A percentile compares a stretch with the other conserved stretches of the same genome.
phyloP scores from a whole-genome alignment of 2,797 vertebrate species.

The Varecia variegata region DNA sequence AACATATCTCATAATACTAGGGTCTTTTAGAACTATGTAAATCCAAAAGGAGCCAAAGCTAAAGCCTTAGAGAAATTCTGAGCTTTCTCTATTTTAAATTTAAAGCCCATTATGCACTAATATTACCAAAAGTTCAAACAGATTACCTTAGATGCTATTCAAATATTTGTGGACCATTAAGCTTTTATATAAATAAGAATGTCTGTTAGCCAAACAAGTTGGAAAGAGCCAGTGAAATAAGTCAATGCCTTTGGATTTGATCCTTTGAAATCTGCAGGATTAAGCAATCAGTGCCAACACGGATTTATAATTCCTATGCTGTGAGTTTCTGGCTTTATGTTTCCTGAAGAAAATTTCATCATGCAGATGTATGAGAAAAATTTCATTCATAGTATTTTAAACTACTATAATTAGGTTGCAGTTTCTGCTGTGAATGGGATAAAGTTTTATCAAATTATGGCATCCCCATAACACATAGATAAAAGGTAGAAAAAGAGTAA shows the following conservation, averaged over 20 bases:
- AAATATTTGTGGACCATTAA: slow-evolving; percentile 58
- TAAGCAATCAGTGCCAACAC: neutral
- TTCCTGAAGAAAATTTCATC: slow-evolving; percentile 34
- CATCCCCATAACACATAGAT: neutral
- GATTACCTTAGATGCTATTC: neutral
- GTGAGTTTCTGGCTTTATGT: slow-evolving; percentile 8
- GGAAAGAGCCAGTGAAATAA: slow-evolving; percentile 38
- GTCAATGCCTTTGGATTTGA: slow-evolving; percentile 1
- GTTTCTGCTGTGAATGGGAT: slow-evolving; percentile 11
- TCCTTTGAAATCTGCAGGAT: slow-evolving; percentile 35
- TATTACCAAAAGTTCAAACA: slow-evolving; percentile 31
- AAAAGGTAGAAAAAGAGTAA: neutral
- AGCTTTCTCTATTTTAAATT: slow-evolving; percentile 21
- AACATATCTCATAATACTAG: neutral
- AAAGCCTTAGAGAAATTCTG: neutral
- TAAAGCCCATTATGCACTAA: neutral
- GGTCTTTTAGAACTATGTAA: neutral
- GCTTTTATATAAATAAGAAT: slow-evolving; percentile 56
- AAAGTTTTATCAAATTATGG: slow-evolving; percentile 25
- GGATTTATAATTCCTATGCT: slow-evolving; percentile 33
- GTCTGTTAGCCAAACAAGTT: slow-evolving; percentile 43
- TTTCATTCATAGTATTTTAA: slow-evolving; percentile 44
- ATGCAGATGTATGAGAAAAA: slow-evolving; percentile 28
- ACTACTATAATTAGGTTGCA: slow-evolving; percentile 4
- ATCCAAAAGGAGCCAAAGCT: neutral